These are phyloP conservation scores for Enchytraeus crypticus DNA, from an alignment of 2,888 invertebrate species.

Conservation along the genomic window DNA sequence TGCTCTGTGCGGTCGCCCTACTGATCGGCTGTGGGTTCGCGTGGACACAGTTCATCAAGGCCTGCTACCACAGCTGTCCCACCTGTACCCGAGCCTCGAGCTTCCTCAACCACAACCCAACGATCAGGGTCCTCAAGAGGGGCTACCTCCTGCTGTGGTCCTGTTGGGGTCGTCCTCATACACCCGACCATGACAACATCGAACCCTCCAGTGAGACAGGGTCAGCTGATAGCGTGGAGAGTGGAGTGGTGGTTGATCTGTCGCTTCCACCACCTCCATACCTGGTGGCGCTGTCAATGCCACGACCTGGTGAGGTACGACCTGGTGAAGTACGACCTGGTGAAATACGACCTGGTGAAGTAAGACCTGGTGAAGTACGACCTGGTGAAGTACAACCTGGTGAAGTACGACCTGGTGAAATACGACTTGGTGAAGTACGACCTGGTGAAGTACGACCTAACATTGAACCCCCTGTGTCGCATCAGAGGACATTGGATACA, in stretches of 20 bases:
- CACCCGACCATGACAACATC: not conserved
- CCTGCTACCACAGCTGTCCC: constrained; percentile 2
- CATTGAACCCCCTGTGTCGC: too few species aligned
- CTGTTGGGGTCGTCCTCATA: not conserved
- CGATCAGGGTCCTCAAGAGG: not conserved
- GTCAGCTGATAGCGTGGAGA: not conserved
- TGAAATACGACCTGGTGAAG: too few species aligned
- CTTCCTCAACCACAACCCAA: not conserved
- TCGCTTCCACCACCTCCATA: constrained; percentile 3
- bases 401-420: too few species aligned
- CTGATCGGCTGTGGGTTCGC: constrained; percentile 11
- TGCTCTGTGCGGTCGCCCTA: not conserved
- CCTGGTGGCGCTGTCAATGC: not conserved
- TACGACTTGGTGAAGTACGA: too few species aligned
- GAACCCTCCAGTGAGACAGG: not conserved
- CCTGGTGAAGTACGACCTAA: too few species aligned
- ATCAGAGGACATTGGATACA: too few species aligned
- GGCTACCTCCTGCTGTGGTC: not conserved
- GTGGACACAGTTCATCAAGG: constrained; percentile 9
- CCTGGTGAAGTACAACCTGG: too few species aligned
- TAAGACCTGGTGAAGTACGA: too few species aligned
- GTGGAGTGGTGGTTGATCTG: not conserved
- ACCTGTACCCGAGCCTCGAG: not conserved
- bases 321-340: too few species aligned
- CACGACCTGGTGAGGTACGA: not conserved